phyloP scores from a whole-genome alignment of 1,140 invertebrate species.

The Achroia grisella region DNA sequence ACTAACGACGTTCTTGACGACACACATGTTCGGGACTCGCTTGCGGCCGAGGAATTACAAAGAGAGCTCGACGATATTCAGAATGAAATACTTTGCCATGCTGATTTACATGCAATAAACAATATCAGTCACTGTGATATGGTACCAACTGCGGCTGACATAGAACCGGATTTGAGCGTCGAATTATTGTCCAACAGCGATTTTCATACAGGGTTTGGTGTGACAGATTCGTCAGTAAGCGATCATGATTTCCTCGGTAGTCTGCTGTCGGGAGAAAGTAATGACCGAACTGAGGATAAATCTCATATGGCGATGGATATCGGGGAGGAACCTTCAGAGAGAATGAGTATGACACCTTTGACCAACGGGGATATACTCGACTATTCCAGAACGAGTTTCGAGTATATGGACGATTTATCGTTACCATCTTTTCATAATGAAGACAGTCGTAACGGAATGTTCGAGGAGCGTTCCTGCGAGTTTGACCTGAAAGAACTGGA shows the following conservation, averaged over 20 bases:
- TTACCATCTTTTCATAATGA: slow-evolving; percentile 57
- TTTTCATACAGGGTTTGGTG: slow-evolving; percentile 43
- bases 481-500: slow-evolving; percentile 63
- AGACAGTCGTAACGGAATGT: slow-evolving; percentile 37
- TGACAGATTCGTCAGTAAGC: slow-evolving; percentile 29
- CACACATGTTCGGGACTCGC: slow-evolving; percentile 38
- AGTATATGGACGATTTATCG: slow-evolving; percentile 58
- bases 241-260: slow-evolving; percentile 53
- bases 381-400: slow-evolving; percentile 48
- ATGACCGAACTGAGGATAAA: slow-evolving; percentile 26
- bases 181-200: slow-evolving; percentile 46
- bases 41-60: slow-evolving; percentile 52
- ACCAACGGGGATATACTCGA: slow-evolving; percentile 60
- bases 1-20: slow-evolving; percentile 47
- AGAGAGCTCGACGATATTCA: slow-evolving; percentile 58
- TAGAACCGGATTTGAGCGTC: slow-evolving; percentile 44
- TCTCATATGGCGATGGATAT: slow-evolving; percentile 50
- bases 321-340: slow-evolving; percentile 43
- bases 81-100: slow-evolving; percentile 54
- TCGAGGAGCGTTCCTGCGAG: slow-evolving; percentile 44
- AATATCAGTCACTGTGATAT: slow-evolving; percentile 22
- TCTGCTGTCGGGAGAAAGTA: slow-evolving; percentile 37
- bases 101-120: slow-evolving; percentile 36
- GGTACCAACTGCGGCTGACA: slow-evolving; percentile 26
- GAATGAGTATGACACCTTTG: slow-evolving; percentile 58